These are phyloP conservation scores for Drosophila hawaiiensis DNA, from an alignment of 2,888 invertebrate species.

Conservation along the genomic window DNA sequence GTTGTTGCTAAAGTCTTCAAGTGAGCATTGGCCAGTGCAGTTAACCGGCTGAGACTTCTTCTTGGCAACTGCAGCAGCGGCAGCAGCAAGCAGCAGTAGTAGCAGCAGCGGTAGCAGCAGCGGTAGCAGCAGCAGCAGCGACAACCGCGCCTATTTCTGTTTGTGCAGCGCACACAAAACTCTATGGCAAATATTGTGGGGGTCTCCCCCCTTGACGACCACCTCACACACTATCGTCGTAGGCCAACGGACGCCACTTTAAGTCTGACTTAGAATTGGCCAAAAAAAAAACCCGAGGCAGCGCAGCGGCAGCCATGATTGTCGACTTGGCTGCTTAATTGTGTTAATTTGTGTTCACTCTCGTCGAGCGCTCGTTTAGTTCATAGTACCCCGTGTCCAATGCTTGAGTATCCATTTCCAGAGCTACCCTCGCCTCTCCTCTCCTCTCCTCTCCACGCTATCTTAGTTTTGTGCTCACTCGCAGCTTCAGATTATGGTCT, in stretches of 20 bases:
- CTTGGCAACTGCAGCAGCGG: slow-evolving; percentile 46
- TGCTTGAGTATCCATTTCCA: slow-evolving; percentile 44
- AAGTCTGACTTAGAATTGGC: slow-evolving; percentile 55
- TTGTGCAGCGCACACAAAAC: slow-evolving; percentile 55
- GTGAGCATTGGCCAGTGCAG: slow-evolving; percentile 38
- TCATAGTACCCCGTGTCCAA: slow-evolving; percentile 21
- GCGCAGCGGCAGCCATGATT: slow-evolving; percentile 25
- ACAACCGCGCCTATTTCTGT: slow-evolving; percentile 66
- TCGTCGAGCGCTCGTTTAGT: slow-evolving; percentile 38
- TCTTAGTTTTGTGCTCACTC: slow-evolving; percentile 18
- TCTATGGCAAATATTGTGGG: slow-evolving; percentile 27
- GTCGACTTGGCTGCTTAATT: slow-evolving; percentile 54
- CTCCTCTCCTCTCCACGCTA: background rate
- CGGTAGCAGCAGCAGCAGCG: slow-evolving; percentile 25
- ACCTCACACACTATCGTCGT: background rate
- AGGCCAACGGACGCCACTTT: slow-evolving; percentile 7
- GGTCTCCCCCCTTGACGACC: background rate
- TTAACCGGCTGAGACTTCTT: slow-evolving; percentile 60
- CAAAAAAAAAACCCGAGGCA: slow-evolving; percentile 12
- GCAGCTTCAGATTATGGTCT: slow-evolving; percentile 43
- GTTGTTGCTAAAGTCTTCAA: slow-evolving; percentile 65
- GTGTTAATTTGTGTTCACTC: slow-evolving; percentile 71
- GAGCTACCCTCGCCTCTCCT: slow-evolving; percentile 20
- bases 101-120: slow-evolving; percentile 15
- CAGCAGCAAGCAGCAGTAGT: slow-evolving; percentile 24